Conservation (phyloP, 2,113 vertebrate genomes). For the Tringa solitaria region DNA sequence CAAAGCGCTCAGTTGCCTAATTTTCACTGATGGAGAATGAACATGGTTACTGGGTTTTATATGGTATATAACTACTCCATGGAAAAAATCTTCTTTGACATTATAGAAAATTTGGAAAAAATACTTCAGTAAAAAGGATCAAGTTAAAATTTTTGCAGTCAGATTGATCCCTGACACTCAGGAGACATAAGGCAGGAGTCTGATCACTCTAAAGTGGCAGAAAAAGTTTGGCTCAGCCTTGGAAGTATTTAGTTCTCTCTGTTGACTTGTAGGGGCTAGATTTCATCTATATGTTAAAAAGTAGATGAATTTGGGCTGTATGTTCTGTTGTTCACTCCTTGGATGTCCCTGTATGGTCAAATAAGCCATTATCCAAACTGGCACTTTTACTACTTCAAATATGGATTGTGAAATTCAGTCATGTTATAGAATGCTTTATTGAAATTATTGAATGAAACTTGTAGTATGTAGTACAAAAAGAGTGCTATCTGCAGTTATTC, state of each 20-base stretch:
- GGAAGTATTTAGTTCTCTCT: background rate
- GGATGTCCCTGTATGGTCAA: background rate
- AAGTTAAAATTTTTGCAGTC: background rate
- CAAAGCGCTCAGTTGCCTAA: background rate
- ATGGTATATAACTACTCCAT: background rate
- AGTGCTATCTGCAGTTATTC: background rate
- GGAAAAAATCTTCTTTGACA: background rate
- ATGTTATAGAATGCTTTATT: background rate
- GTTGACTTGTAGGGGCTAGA: background rate
- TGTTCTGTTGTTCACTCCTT: background rate
- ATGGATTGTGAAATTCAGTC: background rate
- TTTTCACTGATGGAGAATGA: background rate
- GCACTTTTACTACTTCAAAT: background rate
- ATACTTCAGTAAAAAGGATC: background rate
- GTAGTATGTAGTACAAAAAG: background rate
- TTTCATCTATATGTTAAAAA: background rate
- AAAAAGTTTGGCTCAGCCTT: background rate
- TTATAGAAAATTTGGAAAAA: background rate
- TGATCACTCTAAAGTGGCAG: background rate
- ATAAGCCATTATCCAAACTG: background rate
- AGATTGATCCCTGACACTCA: background rate
- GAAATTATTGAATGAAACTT: background rate
- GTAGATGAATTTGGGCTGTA: background rate
- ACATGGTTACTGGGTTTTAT: background rate
- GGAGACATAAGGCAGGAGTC: background rate